These are phyloP conservation scores for Heliornis fulica DNA, from an alignment of 2,113 vertebrate species.

Conservation along the genomic window DNA sequence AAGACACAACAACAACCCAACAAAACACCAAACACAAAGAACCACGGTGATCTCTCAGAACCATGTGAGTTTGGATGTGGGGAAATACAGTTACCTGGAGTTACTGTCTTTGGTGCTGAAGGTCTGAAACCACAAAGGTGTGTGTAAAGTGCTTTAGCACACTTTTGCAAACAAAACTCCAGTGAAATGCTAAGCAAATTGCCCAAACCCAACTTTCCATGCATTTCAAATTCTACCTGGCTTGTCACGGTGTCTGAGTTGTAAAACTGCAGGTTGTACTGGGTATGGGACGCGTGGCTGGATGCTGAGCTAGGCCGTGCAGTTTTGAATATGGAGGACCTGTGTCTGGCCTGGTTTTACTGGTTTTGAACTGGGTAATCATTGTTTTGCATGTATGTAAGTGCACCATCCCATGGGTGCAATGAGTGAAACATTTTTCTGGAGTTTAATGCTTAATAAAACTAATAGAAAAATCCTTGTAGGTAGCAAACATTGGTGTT, in stretches of 20 bases:
- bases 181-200: neutral
- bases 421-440: neutral
- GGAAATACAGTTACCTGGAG: neutral
- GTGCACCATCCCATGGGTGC: rapidly evolving
- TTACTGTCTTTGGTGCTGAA: neutral
- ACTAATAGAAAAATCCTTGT: neutral
- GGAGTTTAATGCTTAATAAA: neutral
- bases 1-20: too few relatives aligned
- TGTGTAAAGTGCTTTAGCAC: neutral
- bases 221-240: neutral
- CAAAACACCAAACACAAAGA: neutral
- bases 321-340: neutral
- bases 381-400: rapidly evolving
- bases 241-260: neutral
- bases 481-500: neutral
- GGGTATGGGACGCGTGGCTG: rapidly evolving
- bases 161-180: neutral
- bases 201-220: neutral
- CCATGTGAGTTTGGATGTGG: neutral
- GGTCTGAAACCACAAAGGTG: neutral
- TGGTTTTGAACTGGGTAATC: neutral
- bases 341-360: rapidly evolving
- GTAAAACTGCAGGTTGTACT: neutral
- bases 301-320: neutral
- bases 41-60: neutral